Conservation (phyloP, 2,113 vertebrate genomes). For the Trogon melanurus region DNA sequence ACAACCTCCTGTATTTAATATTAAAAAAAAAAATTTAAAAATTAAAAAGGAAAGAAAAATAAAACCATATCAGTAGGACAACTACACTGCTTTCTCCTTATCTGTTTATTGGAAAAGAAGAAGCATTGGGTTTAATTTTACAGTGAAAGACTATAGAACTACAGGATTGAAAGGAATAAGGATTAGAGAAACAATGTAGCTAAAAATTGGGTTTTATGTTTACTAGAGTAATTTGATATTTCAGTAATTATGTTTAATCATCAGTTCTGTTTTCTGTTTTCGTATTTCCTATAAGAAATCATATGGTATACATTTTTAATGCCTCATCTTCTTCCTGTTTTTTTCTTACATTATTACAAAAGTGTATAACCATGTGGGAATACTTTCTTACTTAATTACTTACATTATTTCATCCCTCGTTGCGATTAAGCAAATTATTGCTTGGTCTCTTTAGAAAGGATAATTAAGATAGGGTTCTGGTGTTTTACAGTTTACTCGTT, state of each 20-base stretch:
- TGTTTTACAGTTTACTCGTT: slow-evolving; percentile 68
- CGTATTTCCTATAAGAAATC: background rate
- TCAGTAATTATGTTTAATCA: background rate
- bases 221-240: background rate
- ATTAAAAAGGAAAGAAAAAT: background rate
- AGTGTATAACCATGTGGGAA: slow-evolving; percentile 50
- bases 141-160: background rate
- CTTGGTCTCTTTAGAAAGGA: slow-evolving; percentile 67
- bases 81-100: background rate
- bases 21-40: background rate
- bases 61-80: background rate
- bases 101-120: background rate
- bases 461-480: slow-evolving; percentile 70
- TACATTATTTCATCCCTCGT: slow-evolving; percentile 63
- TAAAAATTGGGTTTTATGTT: background rate
- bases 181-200: background rate
- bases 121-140: background rate
- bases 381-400: slow-evolving; percentile 69
- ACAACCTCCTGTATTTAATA: background rate
- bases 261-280: background rate
- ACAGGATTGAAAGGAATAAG: background rate
- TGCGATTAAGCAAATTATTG: slow-evolving; percentile 68
- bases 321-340: background rate
- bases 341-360: background rate
- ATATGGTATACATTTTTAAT: background rate